Percentiles rank a stretch among this genome's conserved stretches.
Conservation (phyloP, 2,797 vertebrate species). For the Argyrosomus regius region DNA sequence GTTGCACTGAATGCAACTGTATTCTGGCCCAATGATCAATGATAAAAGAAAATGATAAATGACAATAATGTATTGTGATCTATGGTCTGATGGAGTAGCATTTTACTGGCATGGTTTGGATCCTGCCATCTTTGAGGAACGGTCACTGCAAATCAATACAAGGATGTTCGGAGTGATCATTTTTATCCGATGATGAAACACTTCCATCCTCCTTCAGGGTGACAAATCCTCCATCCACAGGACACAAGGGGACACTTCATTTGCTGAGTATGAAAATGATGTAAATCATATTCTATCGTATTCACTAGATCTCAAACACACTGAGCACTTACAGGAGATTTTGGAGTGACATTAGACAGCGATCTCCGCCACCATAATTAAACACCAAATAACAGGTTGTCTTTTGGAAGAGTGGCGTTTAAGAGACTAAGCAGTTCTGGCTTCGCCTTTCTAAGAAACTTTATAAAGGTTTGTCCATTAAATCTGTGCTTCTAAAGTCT, state of each 20-base stretch:
- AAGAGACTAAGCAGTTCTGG: background rate
- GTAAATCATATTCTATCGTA: background rate
- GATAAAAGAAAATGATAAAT: slow-evolving; percentile 12
- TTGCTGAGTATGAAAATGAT: slow-evolving; percentile 2
- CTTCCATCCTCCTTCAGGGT: slow-evolving; percentile 21
- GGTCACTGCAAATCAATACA: slow-evolving; percentile 47
- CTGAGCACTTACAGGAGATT: background rate
- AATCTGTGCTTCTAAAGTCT: background rate
- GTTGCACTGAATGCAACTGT: slow-evolving; percentile 14
- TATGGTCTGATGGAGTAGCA: background rate
- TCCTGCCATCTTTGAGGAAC: slow-evolving; percentile 26
- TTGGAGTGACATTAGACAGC: background rate
- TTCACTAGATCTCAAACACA: background rate
- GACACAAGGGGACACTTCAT: slow-evolving; percentile 7
- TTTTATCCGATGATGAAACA: slow-evolving; percentile 33
- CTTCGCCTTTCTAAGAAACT: background rate
- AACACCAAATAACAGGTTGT: background rate
- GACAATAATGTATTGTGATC: background rate
- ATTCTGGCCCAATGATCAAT: slow-evolving; percentile 39
- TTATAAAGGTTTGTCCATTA: background rate
- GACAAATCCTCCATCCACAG: slow-evolving; percentile 10
- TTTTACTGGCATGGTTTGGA: slow-evolving; percentile 1
- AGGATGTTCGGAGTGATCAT: slow-evolving; percentile 29
- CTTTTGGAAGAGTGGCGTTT: too few relatives aligned
- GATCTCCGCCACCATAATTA: background rate